A percentile compares a stretch with the other conserved stretches of the same genome.
phyloP scores from a whole-genome alignment of 2,888 invertebrate genomes.

The Agrotis ipsilon region DNA sequence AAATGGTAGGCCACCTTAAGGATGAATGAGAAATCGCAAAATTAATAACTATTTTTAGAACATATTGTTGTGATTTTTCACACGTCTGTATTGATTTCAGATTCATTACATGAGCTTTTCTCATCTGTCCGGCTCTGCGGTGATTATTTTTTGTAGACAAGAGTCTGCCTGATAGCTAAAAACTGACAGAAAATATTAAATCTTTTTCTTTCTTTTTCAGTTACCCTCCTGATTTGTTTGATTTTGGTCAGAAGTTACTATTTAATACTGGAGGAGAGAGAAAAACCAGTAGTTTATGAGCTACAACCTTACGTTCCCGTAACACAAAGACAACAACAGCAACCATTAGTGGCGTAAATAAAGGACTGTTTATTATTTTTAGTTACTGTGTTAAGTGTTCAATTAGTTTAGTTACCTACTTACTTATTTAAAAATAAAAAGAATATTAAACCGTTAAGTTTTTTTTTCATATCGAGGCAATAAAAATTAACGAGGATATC shows the following conservation, averaged over 20 bases:
- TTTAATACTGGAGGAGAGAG: slow-evolving; percentile 80
- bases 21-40: too few relatives aligned
- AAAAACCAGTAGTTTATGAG: slow-evolving; percentile 78
- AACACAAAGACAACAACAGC: slow-evolving; percentile 55
- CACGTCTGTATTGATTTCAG: slow-evolving; percentile 32
- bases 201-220: slow-evolving; percentile 69
- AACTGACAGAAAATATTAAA: not conserved
- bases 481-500: too few relatives aligned
- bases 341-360: slow-evolving; percentile 69
- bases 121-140: slow-evolving; percentile 33
- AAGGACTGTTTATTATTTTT: not conserved
- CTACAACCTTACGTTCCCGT: slow-evolving; percentile 79
- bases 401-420: slow-evolving; percentile 13
- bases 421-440: slow-evolving; percentile 11
- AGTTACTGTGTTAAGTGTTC: too few relatives aligned
- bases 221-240: slow-evolving; percentile 79
- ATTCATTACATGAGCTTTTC: slow-evolving; percentile 18
- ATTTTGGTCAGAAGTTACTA: slow-evolving; percentile 82
- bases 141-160: slow-evolving; percentile 34
- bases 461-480: not conserved
- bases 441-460: not conserved
- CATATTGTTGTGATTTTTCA: not conserved
- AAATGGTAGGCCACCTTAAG: too few relatives aligned
- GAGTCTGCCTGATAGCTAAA: slow-evolving; percentile 18
- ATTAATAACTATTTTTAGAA: not conserved